A percentile compares a stretch with the other conserved stretches of the same genome.
Evolutionary conservation across 2,888 invertebrate genomes (phyloP).

Genomic region (Stramonita haemastoma): DNA sequence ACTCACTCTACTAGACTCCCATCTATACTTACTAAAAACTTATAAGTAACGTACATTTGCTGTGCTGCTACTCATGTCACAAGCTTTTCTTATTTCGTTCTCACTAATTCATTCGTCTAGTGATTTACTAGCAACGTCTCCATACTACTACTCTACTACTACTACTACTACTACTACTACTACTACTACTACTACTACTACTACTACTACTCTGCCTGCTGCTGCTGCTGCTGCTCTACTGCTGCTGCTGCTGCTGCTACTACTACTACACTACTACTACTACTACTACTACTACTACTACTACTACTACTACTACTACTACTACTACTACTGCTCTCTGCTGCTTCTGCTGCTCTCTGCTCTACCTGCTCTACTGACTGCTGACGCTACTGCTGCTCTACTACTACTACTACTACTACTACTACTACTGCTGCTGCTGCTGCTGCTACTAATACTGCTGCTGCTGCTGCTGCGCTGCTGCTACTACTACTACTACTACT

Average conservation of each 20-base stretch:
- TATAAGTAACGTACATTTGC: too few species aligned
- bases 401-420: slow-evolving; percentile 9
- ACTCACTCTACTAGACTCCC: too few species aligned
- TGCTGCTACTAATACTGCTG: background rate
- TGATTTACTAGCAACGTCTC: too few species aligned
- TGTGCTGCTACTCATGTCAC: too few species aligned
- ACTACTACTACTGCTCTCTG: background rate
- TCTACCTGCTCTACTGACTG: background rate
- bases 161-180: too few species aligned
- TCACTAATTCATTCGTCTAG: too few species aligned
- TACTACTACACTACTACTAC: background rate
- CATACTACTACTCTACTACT: too few species aligned
- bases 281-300: background rate
- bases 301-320: slow-evolving; percentile 10
- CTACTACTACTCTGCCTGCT: too few species aligned
- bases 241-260: background rate
- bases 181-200: too few species aligned
- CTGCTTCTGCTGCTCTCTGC: background rate
- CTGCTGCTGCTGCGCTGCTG: background rate
- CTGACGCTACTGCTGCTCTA: background rate
- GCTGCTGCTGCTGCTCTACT: too few species aligned
- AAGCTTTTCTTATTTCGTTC: too few species aligned
- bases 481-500: slow-evolving; percentile 7
- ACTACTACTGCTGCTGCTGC: background rate
- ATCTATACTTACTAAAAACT: too few species aligned